phyloP scores from a whole-genome alignment of 1,140 invertebrate species.

The Cheumatopsyche charites region DNA sequence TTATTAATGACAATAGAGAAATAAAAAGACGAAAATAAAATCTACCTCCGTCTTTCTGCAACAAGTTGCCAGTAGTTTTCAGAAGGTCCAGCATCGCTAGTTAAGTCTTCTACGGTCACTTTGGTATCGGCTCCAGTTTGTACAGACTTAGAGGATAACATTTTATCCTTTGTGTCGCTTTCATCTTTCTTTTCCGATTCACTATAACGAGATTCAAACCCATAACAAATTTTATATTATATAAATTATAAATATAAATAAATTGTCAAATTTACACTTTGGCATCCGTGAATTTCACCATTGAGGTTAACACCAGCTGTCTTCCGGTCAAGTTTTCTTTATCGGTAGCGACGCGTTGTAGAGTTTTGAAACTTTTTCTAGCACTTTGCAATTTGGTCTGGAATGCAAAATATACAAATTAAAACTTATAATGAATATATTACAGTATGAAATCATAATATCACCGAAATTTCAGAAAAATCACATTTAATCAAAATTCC shows the following conservation, averaged over 20 bases:
- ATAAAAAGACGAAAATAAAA: constrained; percentile 6
- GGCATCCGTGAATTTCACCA: constrained; percentile 34
- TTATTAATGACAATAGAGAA: neutral
- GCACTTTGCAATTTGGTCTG: constrained; percentile 42
- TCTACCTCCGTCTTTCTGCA: constrained; percentile 67
- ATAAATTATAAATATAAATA: neutral
- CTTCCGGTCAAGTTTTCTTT: constrained; percentile 70
- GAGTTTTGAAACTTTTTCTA: constrained; percentile 66
- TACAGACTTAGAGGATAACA: constrained; percentile 58
- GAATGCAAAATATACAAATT: too few species aligned
- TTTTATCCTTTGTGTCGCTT: constrained; percentile 51
- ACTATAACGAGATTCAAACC: neutral
- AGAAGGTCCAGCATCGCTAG: constrained; percentile 65
- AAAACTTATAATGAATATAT: too few species aligned
- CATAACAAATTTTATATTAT: neutral
- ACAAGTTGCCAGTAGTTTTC: constrained; percentile 72
- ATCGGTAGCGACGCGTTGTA: constrained; percentile 64
- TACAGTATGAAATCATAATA: too few species aligned
- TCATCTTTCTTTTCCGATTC: neutral
- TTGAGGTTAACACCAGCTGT: constrained; percentile 11
- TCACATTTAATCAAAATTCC: too few species aligned
- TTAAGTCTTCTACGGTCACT: constrained; percentile 66
- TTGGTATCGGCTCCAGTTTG: constrained; percentile 64
- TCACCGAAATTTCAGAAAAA: too few species aligned
- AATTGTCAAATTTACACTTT: constrained; percentile 32